These are phyloP conservation scores for Cydia splendana DNA, from an alignment of 1,140 invertebrate genomes.

Conservation along the genomic window DNA sequence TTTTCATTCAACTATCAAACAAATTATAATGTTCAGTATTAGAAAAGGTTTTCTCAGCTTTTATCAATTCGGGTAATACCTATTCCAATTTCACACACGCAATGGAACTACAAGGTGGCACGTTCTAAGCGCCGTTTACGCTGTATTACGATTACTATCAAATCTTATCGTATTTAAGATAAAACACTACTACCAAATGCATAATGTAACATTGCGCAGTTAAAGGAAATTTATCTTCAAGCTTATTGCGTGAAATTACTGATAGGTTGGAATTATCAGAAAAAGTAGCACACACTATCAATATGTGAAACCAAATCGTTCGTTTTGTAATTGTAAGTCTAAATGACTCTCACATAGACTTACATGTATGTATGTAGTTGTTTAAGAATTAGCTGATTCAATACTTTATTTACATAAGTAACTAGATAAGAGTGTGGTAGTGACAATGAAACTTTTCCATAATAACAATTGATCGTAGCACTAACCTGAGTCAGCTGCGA, in stretches of 20 bases:
- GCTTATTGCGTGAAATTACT: not conserved
- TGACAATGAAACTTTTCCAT: not conserved
- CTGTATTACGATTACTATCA: constrained; percentile 10
- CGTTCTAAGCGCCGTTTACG: constrained; percentile 2
- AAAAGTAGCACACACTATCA: not conserved
- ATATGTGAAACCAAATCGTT: not conserved
- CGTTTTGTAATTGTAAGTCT: not conserved
- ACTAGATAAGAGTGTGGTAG: not conserved
- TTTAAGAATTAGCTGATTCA: not conserved
- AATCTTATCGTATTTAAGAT: constrained; percentile 24
- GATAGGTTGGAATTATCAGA: not conserved
- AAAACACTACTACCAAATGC: constrained; percentile 3
- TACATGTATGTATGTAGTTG: not conserved
- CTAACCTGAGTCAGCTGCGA: constrained; percentile 73
- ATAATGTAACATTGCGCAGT: not conserved
- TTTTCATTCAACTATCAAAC: too few species aligned
- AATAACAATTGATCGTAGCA: constrained; percentile 11
- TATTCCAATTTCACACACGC: not conserved
- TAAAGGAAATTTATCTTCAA: not conserved
- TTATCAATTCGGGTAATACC: constrained; percentile 11
- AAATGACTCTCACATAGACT: not conserved
- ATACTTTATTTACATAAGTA: not conserved
- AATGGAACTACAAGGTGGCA: not conserved
- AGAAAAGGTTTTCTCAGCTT: not conserved
- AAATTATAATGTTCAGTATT: not conserved